These are phyloP conservation scores for Telmatherina bonti DNA, from an alignment of 2,797 vertebrate genomes.

Conservation along the genomic window DNA sequence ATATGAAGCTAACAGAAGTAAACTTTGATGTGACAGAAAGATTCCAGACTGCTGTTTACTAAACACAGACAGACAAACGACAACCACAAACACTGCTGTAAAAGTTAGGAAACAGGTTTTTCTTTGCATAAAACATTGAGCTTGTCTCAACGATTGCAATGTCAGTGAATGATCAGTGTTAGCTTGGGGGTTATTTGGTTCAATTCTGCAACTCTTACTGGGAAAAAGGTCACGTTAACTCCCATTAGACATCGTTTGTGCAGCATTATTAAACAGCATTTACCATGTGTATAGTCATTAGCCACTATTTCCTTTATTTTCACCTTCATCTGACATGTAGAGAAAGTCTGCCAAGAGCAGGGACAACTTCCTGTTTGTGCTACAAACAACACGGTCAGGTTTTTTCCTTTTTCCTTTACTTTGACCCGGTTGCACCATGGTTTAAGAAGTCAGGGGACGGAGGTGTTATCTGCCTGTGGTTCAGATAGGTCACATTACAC, in stretches of 20 bases:
- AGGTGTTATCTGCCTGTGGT: constrained; percentile 1
- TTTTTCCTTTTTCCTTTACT: neutral
- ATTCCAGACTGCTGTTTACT: constrained; percentile 37
- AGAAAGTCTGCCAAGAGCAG: neutral
- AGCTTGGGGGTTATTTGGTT: constrained; percentile 11
- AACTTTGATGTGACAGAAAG: neutral
- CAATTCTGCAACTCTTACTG: neutral
- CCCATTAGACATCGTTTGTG: neutral
- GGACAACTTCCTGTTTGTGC: constrained; percentile 40
- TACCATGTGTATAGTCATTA: neutral
- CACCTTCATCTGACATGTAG: neutral
- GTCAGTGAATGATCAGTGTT: neutral
- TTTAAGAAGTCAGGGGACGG: neutral
- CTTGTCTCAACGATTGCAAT: neutral
- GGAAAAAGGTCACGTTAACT: neutral
- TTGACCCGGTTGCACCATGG: constrained; percentile 2
- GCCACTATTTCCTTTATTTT: neutral
- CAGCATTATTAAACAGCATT: constrained; percentile 2
- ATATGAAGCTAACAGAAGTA: neutral
- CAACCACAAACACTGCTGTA: neutral
- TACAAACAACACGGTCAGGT: neutral
- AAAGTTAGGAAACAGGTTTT: constrained; percentile 30
- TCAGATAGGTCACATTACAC: neutral
- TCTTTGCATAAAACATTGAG: neutral
- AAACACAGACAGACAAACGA: constrained; percentile 45